phyloP scores from a whole-genome alignment of 2,888 invertebrate genomes.

The Eledona agricola region DNA sequence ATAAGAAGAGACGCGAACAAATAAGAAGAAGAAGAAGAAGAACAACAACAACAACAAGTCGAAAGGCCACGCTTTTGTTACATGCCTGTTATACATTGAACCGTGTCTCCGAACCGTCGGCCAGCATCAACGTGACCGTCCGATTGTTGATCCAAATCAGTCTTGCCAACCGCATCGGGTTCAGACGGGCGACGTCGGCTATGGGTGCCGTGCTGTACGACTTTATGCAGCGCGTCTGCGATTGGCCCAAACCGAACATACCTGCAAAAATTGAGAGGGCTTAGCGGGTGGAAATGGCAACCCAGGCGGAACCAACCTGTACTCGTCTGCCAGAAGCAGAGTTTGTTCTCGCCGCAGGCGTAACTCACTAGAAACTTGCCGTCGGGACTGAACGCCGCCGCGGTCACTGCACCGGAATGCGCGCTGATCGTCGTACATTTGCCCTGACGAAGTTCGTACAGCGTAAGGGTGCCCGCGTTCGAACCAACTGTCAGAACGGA shows the following conservation, averaged over 20 bases:
- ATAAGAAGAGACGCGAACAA: constrained; percentile 46
- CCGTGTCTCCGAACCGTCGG: constrained; percentile 93
- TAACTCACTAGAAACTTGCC: constrained; percentile 97
- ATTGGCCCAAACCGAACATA: constrained; percentile 97
- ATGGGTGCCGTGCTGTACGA: constrained; percentile 94
- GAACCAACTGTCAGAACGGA: constrained; percentile 76
- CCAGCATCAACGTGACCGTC: constrained; percentile 91
- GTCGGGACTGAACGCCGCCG: constrained; percentile 95
- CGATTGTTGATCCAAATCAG: constrained; percentile 96
- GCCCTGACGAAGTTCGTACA: constrained; percentile 94
- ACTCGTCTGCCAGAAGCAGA: constrained; percentile 98
- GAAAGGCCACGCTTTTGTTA: constrained; percentile 53
- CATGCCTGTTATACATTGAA: constrained; percentile 73
- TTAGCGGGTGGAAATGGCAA: background rate
- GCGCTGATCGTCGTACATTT: constrained; percentile 95
- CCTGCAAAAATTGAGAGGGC: constrained; percentile 64
- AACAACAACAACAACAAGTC: constrained; percentile 45
- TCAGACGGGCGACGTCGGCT: constrained; percentile 84
- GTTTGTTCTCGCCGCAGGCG: constrained; percentile 90
- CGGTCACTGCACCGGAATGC: constrained; percentile 89
- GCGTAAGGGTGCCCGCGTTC: constrained; percentile 88
- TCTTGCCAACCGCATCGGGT: constrained; percentile 89
- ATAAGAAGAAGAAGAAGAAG: too few relatives aligned
- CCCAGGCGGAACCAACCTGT: constrained; percentile 68
- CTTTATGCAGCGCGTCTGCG: constrained; percentile 95